Conservation (phyloP, 2,888 invertebrate species). For the Microchrysa polita region DNA sequence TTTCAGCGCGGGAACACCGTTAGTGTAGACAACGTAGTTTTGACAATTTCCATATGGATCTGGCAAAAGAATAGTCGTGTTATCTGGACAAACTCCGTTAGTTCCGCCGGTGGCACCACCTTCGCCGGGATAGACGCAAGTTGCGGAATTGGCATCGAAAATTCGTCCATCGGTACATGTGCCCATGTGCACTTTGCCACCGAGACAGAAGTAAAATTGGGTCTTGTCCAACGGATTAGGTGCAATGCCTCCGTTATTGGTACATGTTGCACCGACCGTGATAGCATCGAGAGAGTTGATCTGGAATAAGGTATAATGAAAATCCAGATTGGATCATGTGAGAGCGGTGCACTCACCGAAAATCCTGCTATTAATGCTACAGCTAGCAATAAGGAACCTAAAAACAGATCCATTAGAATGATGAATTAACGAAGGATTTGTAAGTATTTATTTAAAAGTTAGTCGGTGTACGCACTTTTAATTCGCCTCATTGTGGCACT, state of each 20-base stretch:
- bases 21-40: constrained; percentile 6
- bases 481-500: no score
- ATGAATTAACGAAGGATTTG: no score
- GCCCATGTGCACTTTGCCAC: neutral
- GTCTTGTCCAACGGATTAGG: neutral
- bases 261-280: neutral
- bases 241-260: constrained; percentile 6
- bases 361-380: no score
- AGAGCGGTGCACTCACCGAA: no score
- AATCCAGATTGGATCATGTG: no score
- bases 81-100: neutral
- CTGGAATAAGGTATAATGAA: neutral
- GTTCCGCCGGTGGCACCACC: neutral
- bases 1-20: constrained; percentile 3
- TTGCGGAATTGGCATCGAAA: neutral
- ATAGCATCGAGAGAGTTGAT: neutral
- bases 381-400: no score
- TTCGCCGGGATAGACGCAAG: neutral
- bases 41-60: neutral
- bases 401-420: no score
- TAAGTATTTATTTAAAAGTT: no score
- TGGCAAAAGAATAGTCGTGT: neutral
- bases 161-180: constrained; percentile 1
- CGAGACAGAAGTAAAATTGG: constrained; percentile 1
- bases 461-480: no score